Conservation (phyloP, 2,113 vertebrate genomes). For the Megaptera novaeangliae region DNA sequence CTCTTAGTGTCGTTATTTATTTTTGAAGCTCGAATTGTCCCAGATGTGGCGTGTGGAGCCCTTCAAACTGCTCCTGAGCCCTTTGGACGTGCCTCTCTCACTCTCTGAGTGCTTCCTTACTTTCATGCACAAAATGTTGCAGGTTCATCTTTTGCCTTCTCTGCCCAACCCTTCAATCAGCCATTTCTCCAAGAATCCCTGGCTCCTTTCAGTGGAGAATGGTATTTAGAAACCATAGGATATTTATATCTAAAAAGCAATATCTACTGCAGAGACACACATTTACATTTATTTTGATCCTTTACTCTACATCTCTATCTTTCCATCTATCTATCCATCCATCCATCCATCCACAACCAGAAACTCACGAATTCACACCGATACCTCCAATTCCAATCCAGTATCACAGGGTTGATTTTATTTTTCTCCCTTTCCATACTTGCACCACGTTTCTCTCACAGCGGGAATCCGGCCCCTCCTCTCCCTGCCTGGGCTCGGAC, state of each 20-base stretch:
- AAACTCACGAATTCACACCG: not conserved
- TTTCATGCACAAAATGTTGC: not conserved
- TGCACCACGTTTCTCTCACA: not conserved
- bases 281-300: not conserved
- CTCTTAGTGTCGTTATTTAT: not conserved
- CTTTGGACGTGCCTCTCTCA: not conserved
- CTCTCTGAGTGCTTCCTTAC: not conserved
- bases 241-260: not conserved
- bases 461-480: not conserved
- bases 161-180: not conserved
- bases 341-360: not conserved
- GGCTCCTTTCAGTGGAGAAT: not conserved
- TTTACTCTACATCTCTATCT: not conserved
- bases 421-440: not conserved
- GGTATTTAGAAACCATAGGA: not conserved
- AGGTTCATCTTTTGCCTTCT: not conserved
- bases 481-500: accelerated
- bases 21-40: not conserved
- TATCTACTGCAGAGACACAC: no score
- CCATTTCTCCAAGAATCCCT: not conserved
- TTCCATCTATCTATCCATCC: not conserved
- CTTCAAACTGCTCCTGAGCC: not conserved
- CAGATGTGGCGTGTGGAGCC: not conserved
- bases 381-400: not conserved
- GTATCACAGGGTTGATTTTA: not conserved